Conservation (phyloP, 2,113 vertebrate species). For the Dicaeum eximium region DNA sequence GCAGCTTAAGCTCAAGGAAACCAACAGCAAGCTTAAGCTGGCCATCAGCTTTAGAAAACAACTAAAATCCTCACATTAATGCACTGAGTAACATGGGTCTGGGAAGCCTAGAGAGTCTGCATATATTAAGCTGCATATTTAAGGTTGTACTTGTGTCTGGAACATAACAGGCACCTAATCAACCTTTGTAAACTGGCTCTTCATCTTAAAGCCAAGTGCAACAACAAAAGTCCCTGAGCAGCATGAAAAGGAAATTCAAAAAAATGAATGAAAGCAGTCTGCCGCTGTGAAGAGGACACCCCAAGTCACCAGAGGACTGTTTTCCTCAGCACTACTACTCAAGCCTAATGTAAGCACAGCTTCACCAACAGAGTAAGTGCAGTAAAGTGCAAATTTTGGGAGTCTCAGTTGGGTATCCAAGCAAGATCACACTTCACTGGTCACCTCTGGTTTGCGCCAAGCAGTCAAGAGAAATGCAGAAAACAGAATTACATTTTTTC, state of each 20-base stretch:
- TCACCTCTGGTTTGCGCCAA: background rate
- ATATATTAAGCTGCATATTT: slow-evolving; percentile 21
- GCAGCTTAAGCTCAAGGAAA: background rate
- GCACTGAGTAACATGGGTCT: background rate
- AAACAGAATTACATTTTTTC: background rate
- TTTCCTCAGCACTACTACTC: background rate
- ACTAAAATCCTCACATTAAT: background rate
- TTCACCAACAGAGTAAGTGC: background rate
- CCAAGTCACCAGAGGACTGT: background rate
- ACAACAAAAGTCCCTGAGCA: slow-evolving; percentile 26
- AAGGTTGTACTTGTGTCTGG: slow-evolving; percentile 10
- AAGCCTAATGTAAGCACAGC: background rate
- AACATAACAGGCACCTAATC: slow-evolving; percentile 43
- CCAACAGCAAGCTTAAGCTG: background rate
- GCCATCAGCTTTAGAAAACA: background rate
- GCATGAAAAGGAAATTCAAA: slow-evolving; percentile 1
- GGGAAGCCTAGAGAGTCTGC: slow-evolving; percentile 7
- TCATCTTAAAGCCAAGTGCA: slow-evolving; percentile 38
- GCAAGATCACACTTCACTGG: background rate
- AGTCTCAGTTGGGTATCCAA: fast-evolving
- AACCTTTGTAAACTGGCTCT: slow-evolving; percentile 28
- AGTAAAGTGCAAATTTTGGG: background rate
- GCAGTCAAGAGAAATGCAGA: background rate
- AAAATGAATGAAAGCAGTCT: background rate
- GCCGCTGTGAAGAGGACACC: background rate